These are phyloP conservation scores for Coelogynopora nodosa DNA, from an alignment of 2,888 invertebrate genomes.

Conservation along the genomic window DNA sequence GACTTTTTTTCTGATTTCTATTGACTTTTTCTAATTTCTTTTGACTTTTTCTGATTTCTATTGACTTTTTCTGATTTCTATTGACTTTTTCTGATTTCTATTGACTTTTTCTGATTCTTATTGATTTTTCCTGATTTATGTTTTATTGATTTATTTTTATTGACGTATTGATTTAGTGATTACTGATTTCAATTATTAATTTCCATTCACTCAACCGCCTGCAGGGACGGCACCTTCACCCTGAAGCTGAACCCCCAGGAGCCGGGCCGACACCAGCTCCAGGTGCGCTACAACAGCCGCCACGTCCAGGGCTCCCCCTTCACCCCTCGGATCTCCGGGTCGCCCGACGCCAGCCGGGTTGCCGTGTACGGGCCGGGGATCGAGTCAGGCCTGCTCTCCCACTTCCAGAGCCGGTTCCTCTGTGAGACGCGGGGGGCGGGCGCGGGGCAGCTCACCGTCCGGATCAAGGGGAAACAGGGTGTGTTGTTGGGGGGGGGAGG, in stretches of 20 bases:
- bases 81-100: no score
- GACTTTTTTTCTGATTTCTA: no score
- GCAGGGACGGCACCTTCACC: conserved; percentile 81
- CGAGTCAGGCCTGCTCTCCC: conserved; percentile 90
- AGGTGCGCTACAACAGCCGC: conserved; percentile 69
- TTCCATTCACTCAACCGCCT: no score
- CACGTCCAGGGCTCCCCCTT: conserved; percentile 77
- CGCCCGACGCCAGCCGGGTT: conserved; percentile 92
- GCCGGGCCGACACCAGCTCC: conserved; percentile 80
- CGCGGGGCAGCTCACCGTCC: conserved; percentile 90
- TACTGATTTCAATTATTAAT: no score
- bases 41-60: no score
- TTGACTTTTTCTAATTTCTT: no score
- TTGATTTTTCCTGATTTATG: no score
- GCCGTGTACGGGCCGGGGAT: conserved; percentile 91
- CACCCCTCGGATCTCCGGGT: conserved; percentile 80
- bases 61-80: no score
- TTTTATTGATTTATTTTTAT: no score
- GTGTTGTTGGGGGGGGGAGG: no score
- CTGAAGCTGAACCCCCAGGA: conserved; percentile 91
- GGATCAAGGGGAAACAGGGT: conserved; percentile 90
- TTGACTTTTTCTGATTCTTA: no score
- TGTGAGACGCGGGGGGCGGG: conserved; percentile 95
- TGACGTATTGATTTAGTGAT: no score
- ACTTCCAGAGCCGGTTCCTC: conserved; percentile 89